Base-by-base conservation (phyloP, 2,113 vertebrate species). In the Tinamus guttatus region DNA sequence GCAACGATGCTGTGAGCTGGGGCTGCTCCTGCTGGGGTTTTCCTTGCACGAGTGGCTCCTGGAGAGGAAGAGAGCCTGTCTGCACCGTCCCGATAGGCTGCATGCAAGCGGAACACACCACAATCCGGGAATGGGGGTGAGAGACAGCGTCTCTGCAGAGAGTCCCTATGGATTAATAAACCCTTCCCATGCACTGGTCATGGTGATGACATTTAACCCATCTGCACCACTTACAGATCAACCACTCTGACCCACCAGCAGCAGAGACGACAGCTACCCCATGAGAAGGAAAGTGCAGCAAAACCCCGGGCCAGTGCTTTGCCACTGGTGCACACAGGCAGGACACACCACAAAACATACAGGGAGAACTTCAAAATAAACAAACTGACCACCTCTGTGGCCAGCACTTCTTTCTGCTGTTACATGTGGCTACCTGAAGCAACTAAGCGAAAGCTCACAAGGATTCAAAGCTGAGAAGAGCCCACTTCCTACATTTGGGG, bases 1-100 rank as follows among this genome's bases (percentile, higher is more conserved):
- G 67, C 40, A 81, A 75, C 27, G 0, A 84, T 68, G 65, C 62
- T 30, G 62, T 14, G 27, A 21, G 27, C 36, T 32, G n/a, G 21
- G 51, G 45, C 84, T 94, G 87, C n/a, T 95, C 69, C 77, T 20
- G 15, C 51, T 62, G 43, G 22, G 34, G 59, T 7, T 62, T 25
- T 82, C 63, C 28, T 11, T 0, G 0, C 1, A 1, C 0, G 1
- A 58, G 58, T 4, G 36, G n/a, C 22, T 47, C 36, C 56, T 56
- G 41, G 30, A 22, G 41, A 25, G 14, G 34, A 36, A 36, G 60
- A 15, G 34, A 13, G 25, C 25, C 24, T 14, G 5, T 27, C 11
- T 65, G 11, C 54, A 58, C 30, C 38, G 18, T 40, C 63, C 27
- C 7, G 11, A 27, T 7, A 11, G 27, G 38, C 63, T 64, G 38